Evolutionary conservation across 2,797 vertebrate genomes (phyloP).

Genomic region (Poliocrania exsul): DNA sequence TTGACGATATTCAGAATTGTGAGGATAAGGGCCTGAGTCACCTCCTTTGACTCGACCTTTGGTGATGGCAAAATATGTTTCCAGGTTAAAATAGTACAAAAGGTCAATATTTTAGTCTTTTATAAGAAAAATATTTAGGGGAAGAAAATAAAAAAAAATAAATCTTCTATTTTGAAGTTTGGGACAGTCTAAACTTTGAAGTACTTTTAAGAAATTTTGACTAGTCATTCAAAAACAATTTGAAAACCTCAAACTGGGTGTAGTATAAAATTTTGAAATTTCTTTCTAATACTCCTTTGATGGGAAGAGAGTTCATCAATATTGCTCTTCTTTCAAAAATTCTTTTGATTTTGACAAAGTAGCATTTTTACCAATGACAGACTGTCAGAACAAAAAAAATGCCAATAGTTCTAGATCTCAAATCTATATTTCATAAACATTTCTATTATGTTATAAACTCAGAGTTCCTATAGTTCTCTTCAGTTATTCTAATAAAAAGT

Average conservation of each 20-base stretch:
- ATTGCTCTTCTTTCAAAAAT: not conserved
- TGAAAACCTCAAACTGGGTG: not conserved
- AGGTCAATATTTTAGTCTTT: not conserved
- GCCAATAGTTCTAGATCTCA: not conserved
- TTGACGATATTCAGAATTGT: not conserved
- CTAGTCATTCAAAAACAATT: not conserved
- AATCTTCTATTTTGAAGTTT: not conserved
- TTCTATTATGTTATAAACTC: not conserved
- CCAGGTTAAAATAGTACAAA: not conserved
- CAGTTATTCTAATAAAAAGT: not conserved
- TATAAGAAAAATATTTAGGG: accelerated
- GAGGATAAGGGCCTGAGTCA: not conserved
- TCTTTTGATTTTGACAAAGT: not conserved
- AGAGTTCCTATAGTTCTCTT: not conserved
- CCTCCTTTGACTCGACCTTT: not conserved
- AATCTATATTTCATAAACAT: not conserved
- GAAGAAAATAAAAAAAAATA: not conserved
- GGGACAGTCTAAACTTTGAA: not conserved
- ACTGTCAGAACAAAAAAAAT: not conserved
- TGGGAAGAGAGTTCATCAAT: not conserved
- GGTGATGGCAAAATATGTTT: not conserved
- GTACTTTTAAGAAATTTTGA: not conserved
- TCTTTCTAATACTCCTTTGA: not conserved
- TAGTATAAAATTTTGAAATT: not conserved
- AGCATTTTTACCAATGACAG: not conserved